phyloP scores from a whole-genome alignment of 2,113 vertebrate genomes.

The Casuarius casuarius region DNA sequence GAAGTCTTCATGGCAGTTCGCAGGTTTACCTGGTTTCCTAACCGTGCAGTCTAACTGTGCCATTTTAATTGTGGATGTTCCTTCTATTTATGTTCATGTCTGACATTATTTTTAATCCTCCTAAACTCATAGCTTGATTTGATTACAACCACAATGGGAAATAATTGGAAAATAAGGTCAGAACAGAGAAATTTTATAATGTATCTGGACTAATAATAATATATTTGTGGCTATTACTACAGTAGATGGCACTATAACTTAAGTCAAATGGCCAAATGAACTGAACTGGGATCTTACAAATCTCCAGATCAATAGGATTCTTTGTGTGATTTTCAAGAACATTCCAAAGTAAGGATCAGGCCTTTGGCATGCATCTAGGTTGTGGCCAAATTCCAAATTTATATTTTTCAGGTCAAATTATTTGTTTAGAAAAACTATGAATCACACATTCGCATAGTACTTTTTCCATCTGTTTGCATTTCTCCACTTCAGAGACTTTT shows the following conservation, averaged over 20 bases:
- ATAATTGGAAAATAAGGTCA: not conserved
- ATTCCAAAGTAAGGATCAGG: not conserved
- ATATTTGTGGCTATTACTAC: not conserved
- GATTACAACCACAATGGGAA: not conserved
- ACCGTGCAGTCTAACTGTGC: not conserved
- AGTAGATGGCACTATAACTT: constrained; percentile 54
- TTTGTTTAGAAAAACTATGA: constrained; percentile 49
- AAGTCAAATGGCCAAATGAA: not conserved
- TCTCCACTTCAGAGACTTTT: not conserved
- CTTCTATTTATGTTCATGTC: not conserved
- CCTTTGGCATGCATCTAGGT: not conserved
- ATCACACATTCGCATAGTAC: constrained; percentile 1
- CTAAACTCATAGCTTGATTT: not conserved
- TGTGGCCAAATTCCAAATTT: not conserved
- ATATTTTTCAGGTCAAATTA: constrained; percentile 25
- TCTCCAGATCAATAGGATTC: not conserved
- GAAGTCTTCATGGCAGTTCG: not conserved
- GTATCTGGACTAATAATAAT: not conserved
- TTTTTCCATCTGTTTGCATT: constrained; percentile 15
- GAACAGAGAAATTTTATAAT: not conserved
- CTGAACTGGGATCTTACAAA: not conserved
- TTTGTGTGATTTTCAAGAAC: constrained; percentile 14
- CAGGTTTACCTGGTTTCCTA: not conserved
- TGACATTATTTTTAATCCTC: not conserved
- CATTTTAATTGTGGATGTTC: not conserved